phyloP scores from a whole-genome alignment of 2,888 invertebrate species.

The Oegoconia quadripuncta region DNA sequence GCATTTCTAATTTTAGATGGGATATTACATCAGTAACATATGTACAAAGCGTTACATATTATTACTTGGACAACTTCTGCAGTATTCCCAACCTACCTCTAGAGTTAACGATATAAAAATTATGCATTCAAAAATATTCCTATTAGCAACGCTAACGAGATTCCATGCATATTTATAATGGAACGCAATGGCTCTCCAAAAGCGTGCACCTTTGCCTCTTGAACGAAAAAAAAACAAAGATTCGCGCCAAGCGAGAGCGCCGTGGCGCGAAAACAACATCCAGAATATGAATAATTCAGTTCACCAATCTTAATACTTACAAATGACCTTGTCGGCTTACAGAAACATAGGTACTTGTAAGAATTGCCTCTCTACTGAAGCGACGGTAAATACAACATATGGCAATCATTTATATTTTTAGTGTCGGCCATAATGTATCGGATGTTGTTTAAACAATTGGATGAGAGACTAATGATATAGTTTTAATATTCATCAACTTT shows the following conservation, averaged over 20 bases:
- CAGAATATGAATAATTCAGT: constrained; percentile 58
- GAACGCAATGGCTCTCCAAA: constrained; percentile 14
- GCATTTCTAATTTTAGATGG: too few relatives aligned
- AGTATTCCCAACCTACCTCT: constrained; percentile 29
- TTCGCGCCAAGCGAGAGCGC: constrained; percentile 14
- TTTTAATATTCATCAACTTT: too few relatives aligned
- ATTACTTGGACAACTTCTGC: too few relatives aligned
- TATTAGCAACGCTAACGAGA: constrained; percentile 39
- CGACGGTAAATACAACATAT: constrained; percentile 46
- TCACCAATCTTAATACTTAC: constrained; percentile 43
- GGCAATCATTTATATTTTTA: constrained; percentile 32
- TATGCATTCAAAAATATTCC: constrained; percentile 43
- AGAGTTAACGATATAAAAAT: constrained; percentile 22
- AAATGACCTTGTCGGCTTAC: constrained; percentile 52
- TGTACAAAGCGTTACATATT: too few relatives aligned
- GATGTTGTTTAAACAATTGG: not conserved
- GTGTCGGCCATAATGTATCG: constrained; percentile 16
- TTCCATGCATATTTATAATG: constrained; percentile 45
- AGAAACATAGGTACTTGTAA: constrained; percentile 21
- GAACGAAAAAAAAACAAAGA: constrained; percentile 34
- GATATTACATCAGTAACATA: too few relatives aligned
- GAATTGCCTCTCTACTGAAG: constrained; percentile 22
- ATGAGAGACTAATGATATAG: too few relatives aligned
- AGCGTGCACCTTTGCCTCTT: constrained; percentile 28
- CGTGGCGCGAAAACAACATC: constrained; percentile 59